Evolutionary conservation across 2,797 vertebrate species (phyloP), one percentile per base, ranked within the genome.

Genomic region (Sparidentex hasta): DNA sequence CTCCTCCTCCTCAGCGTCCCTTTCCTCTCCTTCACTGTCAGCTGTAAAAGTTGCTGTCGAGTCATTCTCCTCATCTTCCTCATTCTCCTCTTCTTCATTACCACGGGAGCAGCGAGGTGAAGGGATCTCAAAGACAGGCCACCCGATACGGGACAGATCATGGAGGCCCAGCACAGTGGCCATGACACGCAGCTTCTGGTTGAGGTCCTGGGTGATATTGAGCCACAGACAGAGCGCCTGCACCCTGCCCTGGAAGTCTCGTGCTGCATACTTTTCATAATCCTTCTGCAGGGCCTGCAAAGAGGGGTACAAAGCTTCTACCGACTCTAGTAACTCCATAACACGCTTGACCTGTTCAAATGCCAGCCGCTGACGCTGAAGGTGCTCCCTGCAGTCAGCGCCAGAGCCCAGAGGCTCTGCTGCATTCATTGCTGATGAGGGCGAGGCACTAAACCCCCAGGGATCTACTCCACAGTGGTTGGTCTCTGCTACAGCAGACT

Each of bases 171-270:
- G 89, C 82, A 99, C 97, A 23, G 98, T 99, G 84, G 98, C 98
- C 98, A 99, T 99, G 81, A 99, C 97, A 17, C 97, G 96, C 86
- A 99, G 90, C 88, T 99, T 99, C 95, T 99, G 98, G 87, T 99
- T 99, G 88, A 99, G 95, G 93, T 99, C 98, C 93, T 99, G 98
- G 11, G 98, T 99, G 93, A 99, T 98, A 83, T 99, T 99, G 54
- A 99, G 91, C 98, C 98, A 99, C 73, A 99, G 92, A 87, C 98
- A 99, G 95, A 99, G 98, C 2, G 98, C 98, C 97, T 99, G 98
- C 97, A 99, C 97, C 84, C 98, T 97, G 95, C 97, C 97, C 92
- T 99, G 98, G 90, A 99, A 99, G 93, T 99, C 98, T 67, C 94
- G 96, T 4, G 97, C 98, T 55, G 98, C 98, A 20, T 99, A 99